Evolutionary conservation across 2,888 invertebrate species (phyloP).

Genomic region (Acanthosoma haemorrhoidale): DNA sequence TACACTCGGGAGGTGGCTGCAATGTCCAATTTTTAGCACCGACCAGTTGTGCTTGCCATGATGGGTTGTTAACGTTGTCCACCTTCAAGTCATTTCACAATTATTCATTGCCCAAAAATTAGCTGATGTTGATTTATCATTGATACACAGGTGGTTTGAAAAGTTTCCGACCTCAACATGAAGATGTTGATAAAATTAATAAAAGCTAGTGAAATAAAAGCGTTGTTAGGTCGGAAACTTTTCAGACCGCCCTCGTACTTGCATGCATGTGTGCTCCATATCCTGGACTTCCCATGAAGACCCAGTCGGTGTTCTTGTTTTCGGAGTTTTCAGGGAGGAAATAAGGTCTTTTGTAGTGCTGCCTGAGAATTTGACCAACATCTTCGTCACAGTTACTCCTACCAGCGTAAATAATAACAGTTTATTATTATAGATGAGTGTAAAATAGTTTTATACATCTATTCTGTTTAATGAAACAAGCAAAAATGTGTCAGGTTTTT

Average conservation of each 20-base stretch:
- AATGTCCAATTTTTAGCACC: conserved; percentile 85
- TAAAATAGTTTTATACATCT: background rate
- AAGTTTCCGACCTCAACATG: no score
- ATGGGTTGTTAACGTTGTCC: conserved; percentile 86
- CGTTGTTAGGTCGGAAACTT: no score
- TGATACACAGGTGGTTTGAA: no score
- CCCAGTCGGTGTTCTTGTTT: conserved; percentile 87
- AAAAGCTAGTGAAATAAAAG: no score
- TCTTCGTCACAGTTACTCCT: conserved; percentile 91
- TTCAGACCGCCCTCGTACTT: conserved; percentile 46
- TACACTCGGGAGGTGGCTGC: conserved; percentile 89
- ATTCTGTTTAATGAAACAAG: background rate
- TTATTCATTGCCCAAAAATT: no score
- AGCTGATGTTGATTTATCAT: no score
- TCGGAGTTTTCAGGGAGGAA: conserved; percentile 83
- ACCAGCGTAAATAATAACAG: conserved; percentile 32
- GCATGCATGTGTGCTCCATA: conserved; percentile 95
- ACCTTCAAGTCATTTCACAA: conserved; percentile 55
- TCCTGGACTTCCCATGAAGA: conserved; percentile 94
- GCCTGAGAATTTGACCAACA: conserved; percentile 68
- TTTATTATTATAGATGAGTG: background rate
- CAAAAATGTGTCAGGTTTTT: background rate
- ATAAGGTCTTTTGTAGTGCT: conserved; percentile 78
- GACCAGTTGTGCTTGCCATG: conserved; percentile 93
- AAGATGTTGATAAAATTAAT: no score